Evolutionary conservation across 2,888 invertebrate species (phyloP).

Genomic region (Trichogramma evanescens): DNA sequence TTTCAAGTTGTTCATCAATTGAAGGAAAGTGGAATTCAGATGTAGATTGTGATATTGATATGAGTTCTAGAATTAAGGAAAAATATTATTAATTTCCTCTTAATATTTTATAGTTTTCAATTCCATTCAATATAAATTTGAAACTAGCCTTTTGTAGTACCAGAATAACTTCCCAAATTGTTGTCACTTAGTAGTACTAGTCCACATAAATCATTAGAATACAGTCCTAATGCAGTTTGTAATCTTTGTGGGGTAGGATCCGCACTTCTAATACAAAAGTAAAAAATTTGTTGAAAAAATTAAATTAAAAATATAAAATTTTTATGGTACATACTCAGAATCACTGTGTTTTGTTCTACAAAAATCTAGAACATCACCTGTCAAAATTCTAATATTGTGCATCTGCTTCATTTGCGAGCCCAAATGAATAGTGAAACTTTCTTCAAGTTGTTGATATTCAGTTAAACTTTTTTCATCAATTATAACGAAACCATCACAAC

Average conservation of each 20-base stretch:
- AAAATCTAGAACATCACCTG: constrained; percentile 76
- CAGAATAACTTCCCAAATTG: constrained; percentile 56
- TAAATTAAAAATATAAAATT: constrained; percentile 6
- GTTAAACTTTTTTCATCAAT: constrained; percentile 37
- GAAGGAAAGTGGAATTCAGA: constrained; percentile 93
- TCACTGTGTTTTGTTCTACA: constrained; percentile 56
- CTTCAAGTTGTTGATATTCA: constrained; percentile 60
- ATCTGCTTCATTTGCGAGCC: constrained; percentile 98
- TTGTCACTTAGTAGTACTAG: constrained; percentile 75
- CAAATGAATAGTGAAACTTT: constrained; percentile 95
- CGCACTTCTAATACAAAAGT: constrained; percentile 38
- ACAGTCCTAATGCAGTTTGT: constrained; percentile 88
- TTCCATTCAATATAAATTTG: not conserved
- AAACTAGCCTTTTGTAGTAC: constrained; percentile 54
- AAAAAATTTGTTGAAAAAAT: constrained; percentile 4
- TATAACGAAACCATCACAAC: constrained; percentile 34
- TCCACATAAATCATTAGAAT: constrained; percentile 84
- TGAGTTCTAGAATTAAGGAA: constrained; percentile 53
- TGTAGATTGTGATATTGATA: constrained; percentile 65
- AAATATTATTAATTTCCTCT: not conserved
- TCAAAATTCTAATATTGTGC: constrained; percentile 90
- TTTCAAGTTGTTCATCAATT: constrained; percentile 77
- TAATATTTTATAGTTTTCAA: constrained; percentile 1
- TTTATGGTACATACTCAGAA: constrained; percentile 32
- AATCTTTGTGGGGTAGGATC: constrained; percentile 71